Evolutionary conservation across 1,140 invertebrate species (phyloP).

Genomic region (Dendroctonus ponderosae): DNA sequence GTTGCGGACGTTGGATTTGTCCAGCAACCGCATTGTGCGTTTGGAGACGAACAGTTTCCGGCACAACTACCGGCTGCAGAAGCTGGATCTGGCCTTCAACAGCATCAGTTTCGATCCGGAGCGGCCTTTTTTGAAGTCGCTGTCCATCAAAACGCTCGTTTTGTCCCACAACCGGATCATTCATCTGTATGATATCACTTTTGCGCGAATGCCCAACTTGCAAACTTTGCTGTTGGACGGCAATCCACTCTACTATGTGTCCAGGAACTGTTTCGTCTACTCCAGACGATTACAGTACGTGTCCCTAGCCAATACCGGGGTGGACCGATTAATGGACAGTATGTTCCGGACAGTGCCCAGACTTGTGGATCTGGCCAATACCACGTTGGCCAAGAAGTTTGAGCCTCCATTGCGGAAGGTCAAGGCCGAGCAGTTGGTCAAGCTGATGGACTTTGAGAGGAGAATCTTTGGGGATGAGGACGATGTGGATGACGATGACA

Average conservation of each 20-base stretch:
- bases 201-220: constrained; percentile 43
- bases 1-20: constrained; percentile 66
- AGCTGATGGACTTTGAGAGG: constrained; percentile 38
- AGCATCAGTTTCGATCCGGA: constrained; percentile 48
- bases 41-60: constrained; percentile 60
- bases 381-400: constrained; percentile 43
- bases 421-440: constrained; percentile 35
- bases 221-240: constrained; percentile 41
- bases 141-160: constrained; percentile 40
- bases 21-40: constrained; percentile 59
- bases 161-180: constrained; percentile 43
- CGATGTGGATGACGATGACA: background rate
- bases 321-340: constrained; percentile 39
- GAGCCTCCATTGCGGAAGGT: constrained; percentile 44
- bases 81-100: constrained; percentile 59
- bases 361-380: constrained; percentile 44
- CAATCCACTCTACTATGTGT: constrained; percentile 40
- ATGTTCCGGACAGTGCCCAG: constrained; percentile 46
- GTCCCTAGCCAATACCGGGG: constrained; percentile 45
- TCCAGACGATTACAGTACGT: constrained; percentile 45
- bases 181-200: constrained; percentile 46
- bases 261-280: constrained; percentile 42
- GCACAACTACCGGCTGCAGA: constrained; percentile 55
- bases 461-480: constrained; percentile 12
- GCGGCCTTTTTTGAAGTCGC: constrained; percentile 43